phyloP scores from a whole-genome alignment of 2,797 vertebrate genomes.

The Petrocephalus sullivani region DNA sequence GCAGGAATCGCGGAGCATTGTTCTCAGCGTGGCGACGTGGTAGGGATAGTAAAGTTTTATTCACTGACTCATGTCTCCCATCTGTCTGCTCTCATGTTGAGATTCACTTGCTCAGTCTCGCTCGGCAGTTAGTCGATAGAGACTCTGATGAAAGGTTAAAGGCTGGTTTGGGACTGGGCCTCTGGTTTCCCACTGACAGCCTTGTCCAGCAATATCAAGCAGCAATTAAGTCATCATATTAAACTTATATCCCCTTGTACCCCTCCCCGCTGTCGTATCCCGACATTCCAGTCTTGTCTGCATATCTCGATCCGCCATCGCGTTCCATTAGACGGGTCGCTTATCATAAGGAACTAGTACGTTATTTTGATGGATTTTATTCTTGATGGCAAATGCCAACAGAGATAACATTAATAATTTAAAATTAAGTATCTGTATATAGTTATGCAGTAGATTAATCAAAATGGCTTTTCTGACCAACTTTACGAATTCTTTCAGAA shows the following conservation, averaged over 20 bases:
- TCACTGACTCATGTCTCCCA: background rate
- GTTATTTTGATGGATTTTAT: background rate
- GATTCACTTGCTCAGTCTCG: background rate
- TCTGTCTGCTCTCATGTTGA: background rate
- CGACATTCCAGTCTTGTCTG: background rate
- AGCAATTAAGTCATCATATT: conserved; percentile 10
- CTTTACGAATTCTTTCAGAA: background rate
- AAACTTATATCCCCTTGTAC: background rate
- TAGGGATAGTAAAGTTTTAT: background rate
- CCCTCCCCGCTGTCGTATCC: background rate
- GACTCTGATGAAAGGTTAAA: conserved; percentile 11
- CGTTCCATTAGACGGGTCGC: background rate
- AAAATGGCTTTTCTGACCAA: background rate
- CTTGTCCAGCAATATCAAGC: background rate
- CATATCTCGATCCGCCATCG: conserved; percentile 2
- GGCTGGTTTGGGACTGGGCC: background rate
- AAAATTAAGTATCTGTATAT: background rate
- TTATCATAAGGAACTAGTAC: background rate
- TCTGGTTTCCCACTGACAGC: background rate
- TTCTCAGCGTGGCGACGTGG: background rate
- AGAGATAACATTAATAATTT: background rate
- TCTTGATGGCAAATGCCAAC: conserved; percentile 6
- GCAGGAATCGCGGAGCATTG: background rate
- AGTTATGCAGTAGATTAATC: background rate
- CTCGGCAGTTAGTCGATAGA: background rate